These are phyloP conservation scores for Molorchus minor DNA, from an alignment of 2,888 invertebrate genomes.

Conservation along the genomic window DNA sequence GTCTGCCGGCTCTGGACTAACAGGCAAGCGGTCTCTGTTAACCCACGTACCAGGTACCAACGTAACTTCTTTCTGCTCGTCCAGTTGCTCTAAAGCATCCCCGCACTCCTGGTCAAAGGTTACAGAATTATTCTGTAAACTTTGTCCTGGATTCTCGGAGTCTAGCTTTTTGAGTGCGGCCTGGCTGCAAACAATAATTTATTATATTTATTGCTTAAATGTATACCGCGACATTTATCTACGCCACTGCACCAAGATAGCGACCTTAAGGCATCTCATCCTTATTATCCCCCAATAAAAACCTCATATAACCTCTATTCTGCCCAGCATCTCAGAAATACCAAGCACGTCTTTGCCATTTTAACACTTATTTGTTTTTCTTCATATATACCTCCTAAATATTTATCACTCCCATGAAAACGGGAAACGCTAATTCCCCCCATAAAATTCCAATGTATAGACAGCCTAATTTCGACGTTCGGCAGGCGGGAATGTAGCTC, in stretches of 20 bases:
- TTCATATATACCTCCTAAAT: constrained; percentile 7
- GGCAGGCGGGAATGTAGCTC: background rate
- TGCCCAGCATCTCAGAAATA: constrained; percentile 40
- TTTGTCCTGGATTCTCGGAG: too few relatives aligned
- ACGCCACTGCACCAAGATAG: constrained; percentile 25
- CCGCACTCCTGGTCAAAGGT: too few relatives aligned
- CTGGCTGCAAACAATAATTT: too few relatives aligned
- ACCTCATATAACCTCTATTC: constrained; percentile 43
- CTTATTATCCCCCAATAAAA: constrained; percentile 50
- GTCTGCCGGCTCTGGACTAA: too few relatives aligned
- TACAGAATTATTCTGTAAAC: too few relatives aligned
- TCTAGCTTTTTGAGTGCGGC: too few relatives aligned
- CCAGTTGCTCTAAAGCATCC: too few relatives aligned
- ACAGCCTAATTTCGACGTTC: constrained; percentile 11
- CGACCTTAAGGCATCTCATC: constrained; percentile 36
- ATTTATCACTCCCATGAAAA: constrained; percentile 8
- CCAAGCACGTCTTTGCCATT: constrained; percentile 7
- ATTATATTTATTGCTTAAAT: too few relatives aligned
- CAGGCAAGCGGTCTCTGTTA: too few relatives aligned
- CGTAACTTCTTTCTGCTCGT: too few relatives aligned
- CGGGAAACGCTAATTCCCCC: constrained; percentile 4
- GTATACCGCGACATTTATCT: too few relatives aligned
- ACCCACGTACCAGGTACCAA: too few relatives aligned
- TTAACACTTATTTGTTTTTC: constrained; percentile 20
- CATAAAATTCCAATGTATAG: constrained; percentile 1